Evolutionary conservation across 2,113 vertebrate species (phyloP), one percentile per base, ranked within the genome.

Genomic region (Podarcis cretensis): DNA sequence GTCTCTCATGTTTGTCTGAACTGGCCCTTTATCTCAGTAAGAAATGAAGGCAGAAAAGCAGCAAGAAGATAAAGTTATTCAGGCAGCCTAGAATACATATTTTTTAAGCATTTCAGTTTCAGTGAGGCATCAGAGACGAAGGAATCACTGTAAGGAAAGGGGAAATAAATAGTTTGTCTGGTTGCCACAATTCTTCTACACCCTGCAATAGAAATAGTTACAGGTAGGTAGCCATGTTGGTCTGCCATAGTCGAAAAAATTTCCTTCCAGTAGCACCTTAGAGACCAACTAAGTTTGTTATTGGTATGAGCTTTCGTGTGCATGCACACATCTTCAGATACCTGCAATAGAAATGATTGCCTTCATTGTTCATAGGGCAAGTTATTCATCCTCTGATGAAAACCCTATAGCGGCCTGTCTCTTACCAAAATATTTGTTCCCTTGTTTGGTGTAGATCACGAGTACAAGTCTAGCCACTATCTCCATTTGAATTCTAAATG

Each of bases 41-140:
- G 27, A 87, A 40, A 87, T 73, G 16, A 81, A 74, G 25, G 20
- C 18, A 54, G 21, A 90, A 57, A n/a, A 77, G 32, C 32, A 84
- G 57, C 40, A 37, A 66, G 27, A 35, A 25, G 76, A 84, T 83
- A 30, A 84, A 54, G 75, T 35, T 77, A 63, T 59, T 21, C 40
- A 76, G 59, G 23, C 65, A 1, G 89, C 18, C 13, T 75, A 78
- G 14, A 63, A 54, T 54, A 10, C 10, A 54, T 12, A 79, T 89
- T 89, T 54, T n/a, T 85, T 68, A 80, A 89, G 7, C 78, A 82
- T 69, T 59, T 37, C 65, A 86, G 3, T 83, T 90, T 48, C 3
- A 63, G 32, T 59, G 77, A 66, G 79, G 27, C 8, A 82, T 66
- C 43, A 79, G 20, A 6, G 16, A 71, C 68, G 4, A 30, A 76